phyloP scores from a whole-genome alignment of 2,797 vertebrate species.

The Scomberomorus guttatus region DNA sequence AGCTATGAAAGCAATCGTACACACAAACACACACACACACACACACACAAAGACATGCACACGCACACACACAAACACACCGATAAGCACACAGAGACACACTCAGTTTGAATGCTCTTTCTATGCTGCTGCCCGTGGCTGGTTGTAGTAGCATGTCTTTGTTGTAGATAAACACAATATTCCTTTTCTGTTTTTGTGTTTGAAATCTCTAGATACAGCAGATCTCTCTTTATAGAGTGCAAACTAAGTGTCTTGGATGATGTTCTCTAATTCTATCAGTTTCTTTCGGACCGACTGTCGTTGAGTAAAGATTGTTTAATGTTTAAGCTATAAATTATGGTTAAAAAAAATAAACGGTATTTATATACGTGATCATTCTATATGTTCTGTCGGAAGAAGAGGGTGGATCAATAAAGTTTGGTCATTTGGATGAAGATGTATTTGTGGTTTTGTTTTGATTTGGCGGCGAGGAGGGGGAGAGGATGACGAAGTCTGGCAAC shows the following conservation, averaged over 20 bases:
- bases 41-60: not conserved
- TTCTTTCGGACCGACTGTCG: constrained; percentile 41
- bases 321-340: constrained; percentile 70
- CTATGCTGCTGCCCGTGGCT: constrained; percentile 78
- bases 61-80: constrained; percentile 32
- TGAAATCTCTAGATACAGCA: constrained; percentile 68
- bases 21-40: not conserved
- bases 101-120: constrained; percentile 65
- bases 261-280: constrained; percentile 59
- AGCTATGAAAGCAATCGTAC: constrained; percentile 70
- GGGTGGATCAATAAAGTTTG: constrained; percentile 90
- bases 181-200: constrained; percentile 73
- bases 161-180: constrained; percentile 71
- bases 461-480: not conserved
- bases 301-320: constrained; percentile 72
- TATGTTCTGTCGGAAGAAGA: constrained; percentile 78
- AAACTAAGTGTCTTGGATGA: constrained; percentile 68
- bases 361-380: constrained; percentile 74
- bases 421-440: constrained; percentile 82
- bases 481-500: not conserved
- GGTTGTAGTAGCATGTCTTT: constrained; percentile 80
- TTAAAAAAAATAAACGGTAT: constrained; percentile 59
- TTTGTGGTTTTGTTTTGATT: constrained; percentile 37
- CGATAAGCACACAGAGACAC: constrained; percentile 38
- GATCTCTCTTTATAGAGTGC: constrained; percentile 69